Conservation (phyloP, 2,888 invertebrate genomes). For the Dysmachus trigonus region DNA sequence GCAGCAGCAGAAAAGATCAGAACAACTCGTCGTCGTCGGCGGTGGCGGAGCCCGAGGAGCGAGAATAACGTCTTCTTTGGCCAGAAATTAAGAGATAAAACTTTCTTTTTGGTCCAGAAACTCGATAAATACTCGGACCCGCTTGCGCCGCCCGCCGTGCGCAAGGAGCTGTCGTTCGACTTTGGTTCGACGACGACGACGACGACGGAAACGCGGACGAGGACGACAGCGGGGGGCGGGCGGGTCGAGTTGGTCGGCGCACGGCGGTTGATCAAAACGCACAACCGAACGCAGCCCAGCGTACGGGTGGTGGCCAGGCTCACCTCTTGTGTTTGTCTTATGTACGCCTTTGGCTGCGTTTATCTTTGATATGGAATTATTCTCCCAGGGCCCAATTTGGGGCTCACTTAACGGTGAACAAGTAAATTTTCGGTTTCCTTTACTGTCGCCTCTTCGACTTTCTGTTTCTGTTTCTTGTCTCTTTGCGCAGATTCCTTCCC, state of each 20-base stretch:
- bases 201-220: too few species aligned
- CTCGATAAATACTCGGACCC: constrained; percentile 26
- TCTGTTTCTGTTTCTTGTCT: constrained; percentile 27
- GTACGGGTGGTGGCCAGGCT: constrained; percentile 31
- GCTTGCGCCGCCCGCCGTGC: not conserved
- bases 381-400: constrained; percentile 44
- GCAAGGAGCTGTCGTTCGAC: constrained; percentile 6
- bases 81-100: constrained; percentile 45
- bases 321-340: constrained; percentile 13
- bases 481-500: constrained; percentile 6
- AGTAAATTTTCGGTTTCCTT: constrained; percentile 43
- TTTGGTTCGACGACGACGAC: too few species aligned
- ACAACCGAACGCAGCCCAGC: too few species aligned
- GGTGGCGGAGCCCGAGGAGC: constrained; percentile 4
- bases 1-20: constrained; percentile 23
- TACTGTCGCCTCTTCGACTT: constrained; percentile 38
- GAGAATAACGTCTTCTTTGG: constrained; percentile 35
- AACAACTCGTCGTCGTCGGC: too few species aligned
- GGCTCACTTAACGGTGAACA: constrained; percentile 44
- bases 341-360: not conserved
- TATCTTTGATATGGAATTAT: constrained; percentile 31
- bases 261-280: not conserved
- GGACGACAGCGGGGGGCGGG: too few species aligned
- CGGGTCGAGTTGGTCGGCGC: too few species aligned
- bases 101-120: constrained; percentile 35